Evolutionary conservation across 23 tunicate species (phyloP).

Genomic region (Aplidium turbinatum): DNA sequence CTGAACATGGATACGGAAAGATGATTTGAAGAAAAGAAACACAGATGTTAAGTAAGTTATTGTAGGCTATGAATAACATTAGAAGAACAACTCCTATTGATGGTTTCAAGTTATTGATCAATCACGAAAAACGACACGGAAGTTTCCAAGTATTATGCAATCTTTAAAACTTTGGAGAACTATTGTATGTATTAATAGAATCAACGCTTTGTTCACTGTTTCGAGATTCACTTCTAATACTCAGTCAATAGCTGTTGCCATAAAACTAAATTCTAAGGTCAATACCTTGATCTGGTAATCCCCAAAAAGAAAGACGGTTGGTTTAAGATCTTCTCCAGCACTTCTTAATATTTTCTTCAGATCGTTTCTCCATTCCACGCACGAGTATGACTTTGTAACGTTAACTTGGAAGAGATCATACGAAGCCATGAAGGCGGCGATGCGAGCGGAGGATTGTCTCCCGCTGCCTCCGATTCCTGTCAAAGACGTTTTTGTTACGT

Average conservation of each 20-base stretch:
- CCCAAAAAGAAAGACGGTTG: slow-evolving; percentile 82
- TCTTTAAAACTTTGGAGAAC: too few species aligned
- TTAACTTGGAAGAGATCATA: slow-evolving; percentile 81
- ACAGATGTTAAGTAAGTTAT: background rate
- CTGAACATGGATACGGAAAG: too few species aligned
- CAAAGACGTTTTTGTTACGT: too few species aligned
- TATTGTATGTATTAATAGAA: too few species aligned
- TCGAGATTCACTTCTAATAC: too few species aligned
- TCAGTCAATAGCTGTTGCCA: background rate
- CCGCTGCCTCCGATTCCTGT: slow-evolving; percentile 93
- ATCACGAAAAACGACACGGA: too few species aligned
- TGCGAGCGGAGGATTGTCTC: slow-evolving; percentile 80
- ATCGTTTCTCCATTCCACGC: slow-evolving; percentile 81
- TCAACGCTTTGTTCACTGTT: too few species aligned
- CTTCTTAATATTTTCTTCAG: slow-evolving; percentile 72
- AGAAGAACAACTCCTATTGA: too few species aligned
- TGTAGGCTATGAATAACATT: background rate
- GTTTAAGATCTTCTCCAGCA: slow-evolving; percentile 79
- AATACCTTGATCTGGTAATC: slow-evolving; percentile 85
- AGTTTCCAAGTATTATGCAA: too few species aligned
- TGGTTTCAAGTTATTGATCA: too few species aligned
- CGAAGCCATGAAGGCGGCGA: slow-evolving; percentile 87
- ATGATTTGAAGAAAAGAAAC: background rate
- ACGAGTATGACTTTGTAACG: slow-evolving; percentile 82
- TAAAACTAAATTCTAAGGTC: background rate